Conservation (phyloP, 2,113 vertebrate species). For the Chloebia gouldiae region DNA sequence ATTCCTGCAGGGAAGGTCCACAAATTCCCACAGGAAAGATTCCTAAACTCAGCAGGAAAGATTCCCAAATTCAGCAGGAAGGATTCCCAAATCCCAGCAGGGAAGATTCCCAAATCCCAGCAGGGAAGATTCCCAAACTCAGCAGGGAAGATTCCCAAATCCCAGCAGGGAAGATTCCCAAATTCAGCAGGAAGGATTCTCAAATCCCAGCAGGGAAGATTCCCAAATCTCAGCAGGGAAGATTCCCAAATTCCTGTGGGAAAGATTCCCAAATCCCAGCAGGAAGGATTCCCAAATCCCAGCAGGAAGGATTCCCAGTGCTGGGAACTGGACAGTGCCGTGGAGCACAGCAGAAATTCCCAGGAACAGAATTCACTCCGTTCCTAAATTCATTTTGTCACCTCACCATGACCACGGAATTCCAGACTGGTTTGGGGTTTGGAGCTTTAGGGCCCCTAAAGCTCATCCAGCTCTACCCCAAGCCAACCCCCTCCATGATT, state of each 20-base stretch:
- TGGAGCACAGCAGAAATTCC: not conserved
- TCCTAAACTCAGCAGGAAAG: too few relatives aligned
- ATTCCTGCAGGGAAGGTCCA: not conserved
- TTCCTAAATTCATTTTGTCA: not conserved
- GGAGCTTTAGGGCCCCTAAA: not conserved
- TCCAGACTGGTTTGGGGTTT: not conserved
- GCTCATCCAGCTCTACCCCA: not conserved
- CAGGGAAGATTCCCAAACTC: too few relatives aligned
- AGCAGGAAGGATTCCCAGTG: not conserved
- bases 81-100: not conserved
- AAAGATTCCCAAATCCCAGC: not conserved
- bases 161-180: not conserved
- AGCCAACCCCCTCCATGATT: not conserved
- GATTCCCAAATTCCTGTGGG: not conserved
- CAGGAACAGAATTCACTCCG: not conserved
- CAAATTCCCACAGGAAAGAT: not conserved
- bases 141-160: not conserved
- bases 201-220: not conserved
- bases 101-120: not conserved
- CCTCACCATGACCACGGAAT: fast-evolving
- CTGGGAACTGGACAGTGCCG: not conserved
- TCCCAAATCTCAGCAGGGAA: not conserved
- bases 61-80: not conserved
- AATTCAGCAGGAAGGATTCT: not conserved
- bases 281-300: not conserved